Base-by-base conservation (phyloP, 1,140 invertebrate genomes). In the Nasonia giraulti region DNA sequence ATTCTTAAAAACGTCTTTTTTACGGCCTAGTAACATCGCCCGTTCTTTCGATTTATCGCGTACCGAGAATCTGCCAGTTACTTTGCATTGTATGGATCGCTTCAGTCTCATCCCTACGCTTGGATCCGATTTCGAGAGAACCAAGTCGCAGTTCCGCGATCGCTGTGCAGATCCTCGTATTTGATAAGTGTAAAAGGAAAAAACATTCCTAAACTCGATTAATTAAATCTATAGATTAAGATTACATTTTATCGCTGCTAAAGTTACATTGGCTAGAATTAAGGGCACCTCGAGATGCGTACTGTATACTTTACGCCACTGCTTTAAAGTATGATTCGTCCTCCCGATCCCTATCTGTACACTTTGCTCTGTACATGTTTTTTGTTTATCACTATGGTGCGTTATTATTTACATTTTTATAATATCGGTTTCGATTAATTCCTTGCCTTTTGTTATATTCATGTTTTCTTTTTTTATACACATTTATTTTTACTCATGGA, bases 331-430 rank as follows among this genome's bases (percentile, higher is more conserved):
- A 80, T 68, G 23, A 76, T 55, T 55, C 37, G 17, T 71, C 27
- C 62, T 77, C 17, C 69, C 40, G 62, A 82, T 37, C 23, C 62
- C 31, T n/a, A 23, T 82, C 80, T 86, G 85, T 83, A 86, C 80
- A 83, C 68, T 76, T 81, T 20, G 10, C 11, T 80, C 75, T 82
- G 80, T 86, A 86, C 80, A 82, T 31, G 40, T 85, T 40, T 27
- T 27, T 74, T 40, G 74, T 69, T 82, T 31, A 76, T 66, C 27
- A 82, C 47, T 86, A 86, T 31, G 31, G 27, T 74, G 69, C 80
- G 50, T 78, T 20, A 12, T 79, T 86, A 86, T 86, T 10, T 86
- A 86, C 85, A 86, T 86, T 86, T 83, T 82, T 86, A 82, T 86
- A 82, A 81, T 81, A 62, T 62, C 69, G 10, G 10, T 74, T 68